A percentile compares a stretch with the other conserved stretches of the same genome.
phyloP scores from a whole-genome alignment of 2,888 invertebrate genomes.

The Molorchus minor region DNA sequence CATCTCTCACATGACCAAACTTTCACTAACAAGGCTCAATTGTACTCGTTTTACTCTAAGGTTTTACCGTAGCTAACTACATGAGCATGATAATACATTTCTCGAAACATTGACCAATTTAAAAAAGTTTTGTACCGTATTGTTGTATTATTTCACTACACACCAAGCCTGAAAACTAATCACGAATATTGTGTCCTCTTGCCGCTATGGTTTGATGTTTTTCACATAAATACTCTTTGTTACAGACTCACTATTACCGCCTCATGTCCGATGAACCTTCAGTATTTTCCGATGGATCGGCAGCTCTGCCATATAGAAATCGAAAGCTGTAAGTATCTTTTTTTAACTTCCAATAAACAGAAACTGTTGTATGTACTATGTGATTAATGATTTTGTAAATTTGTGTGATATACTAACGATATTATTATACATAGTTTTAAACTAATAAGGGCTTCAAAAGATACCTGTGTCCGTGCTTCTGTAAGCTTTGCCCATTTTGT shows the following conservation, averaged over 20 bases:
- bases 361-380: constrained; percentile 5
- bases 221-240: constrained; percentile 45
- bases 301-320: constrained; percentile 95
- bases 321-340: constrained; percentile 93
- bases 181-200: too few species aligned
- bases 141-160: too few species aligned
- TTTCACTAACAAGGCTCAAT: too few species aligned
- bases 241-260: constrained; percentile 92
- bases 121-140: too few species aligned
- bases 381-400: constrained; percentile 6
- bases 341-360: too few species aligned
- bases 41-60: too few species aligned
- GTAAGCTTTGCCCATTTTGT: constrained; percentile 25
- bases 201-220: too few species aligned
- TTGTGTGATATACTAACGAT: constrained; percentile 11
- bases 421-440: constrained; percentile 26
- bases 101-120: too few species aligned
- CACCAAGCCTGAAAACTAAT: too few species aligned
- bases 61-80: too few species aligned
- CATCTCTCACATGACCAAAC: too few species aligned
- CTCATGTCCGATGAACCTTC: constrained; percentile 95
- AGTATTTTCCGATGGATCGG: constrained; percentile 96
- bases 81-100: too few species aligned
- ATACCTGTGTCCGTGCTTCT: constrained; percentile 60
- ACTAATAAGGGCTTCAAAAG: constrained; percentile 55